phyloP scores from a whole-genome alignment of 1,140 invertebrate genomes.

The Leptoteleia sp. region DNA sequence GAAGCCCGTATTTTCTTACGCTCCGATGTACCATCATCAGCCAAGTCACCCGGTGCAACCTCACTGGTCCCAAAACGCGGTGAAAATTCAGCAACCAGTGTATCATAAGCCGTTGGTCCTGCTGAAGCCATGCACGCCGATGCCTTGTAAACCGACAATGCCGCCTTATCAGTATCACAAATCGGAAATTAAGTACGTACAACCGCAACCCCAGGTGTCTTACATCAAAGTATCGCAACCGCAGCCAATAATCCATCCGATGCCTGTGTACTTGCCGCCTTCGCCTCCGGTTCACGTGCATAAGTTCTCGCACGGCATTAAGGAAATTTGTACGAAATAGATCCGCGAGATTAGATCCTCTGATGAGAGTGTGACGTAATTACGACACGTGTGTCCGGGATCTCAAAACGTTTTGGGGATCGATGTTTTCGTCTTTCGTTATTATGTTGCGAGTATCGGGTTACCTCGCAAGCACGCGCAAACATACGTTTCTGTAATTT shows the following conservation, averaged over 20 bases:
- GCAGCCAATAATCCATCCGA: slow-evolving; percentile 25
- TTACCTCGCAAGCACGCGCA: too few relatives aligned
- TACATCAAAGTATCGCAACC: slow-evolving; percentile 50
- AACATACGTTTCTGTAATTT: too few relatives aligned
- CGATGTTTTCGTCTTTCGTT: too few relatives aligned
- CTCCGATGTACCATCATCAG: slow-evolving; percentile 66
- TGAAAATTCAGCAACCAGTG: slow-evolving; percentile 35
- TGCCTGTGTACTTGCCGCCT: slow-evolving; percentile 35
- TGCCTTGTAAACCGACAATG: slow-evolving; percentile 58
- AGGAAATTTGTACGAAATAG: slow-evolving; percentile 63
- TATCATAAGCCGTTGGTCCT: slow-evolving; percentile 60
- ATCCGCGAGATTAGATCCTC: slow-evolving; percentile 25
- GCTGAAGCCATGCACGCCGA: slow-evolving; percentile 27
- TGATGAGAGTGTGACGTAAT: slow-evolving; percentile 25
- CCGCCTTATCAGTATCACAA: slow-evolving; percentile 56
- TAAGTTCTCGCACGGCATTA: slow-evolving; percentile 44
- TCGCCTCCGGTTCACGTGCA: slow-evolving; percentile 33
- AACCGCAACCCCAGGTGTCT: slow-evolving; percentile 54
- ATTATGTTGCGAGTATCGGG: too few relatives aligned
- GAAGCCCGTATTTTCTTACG: slow-evolving; percentile 67
- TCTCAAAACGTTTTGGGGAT: slow-evolving; percentile 7
- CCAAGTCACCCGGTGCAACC: slow-evolving; percentile 19
- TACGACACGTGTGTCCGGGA: slow-evolving; percentile 16
- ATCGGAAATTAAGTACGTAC: slow-evolving; percentile 68
- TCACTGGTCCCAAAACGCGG: slow-evolving; percentile 34